A percentile compares a stretch with the other conserved stretches of the same genome.
Conservation (phyloP, 1,140 invertebrate genomes). For the Tetranychus cinnabarinus region DNA sequence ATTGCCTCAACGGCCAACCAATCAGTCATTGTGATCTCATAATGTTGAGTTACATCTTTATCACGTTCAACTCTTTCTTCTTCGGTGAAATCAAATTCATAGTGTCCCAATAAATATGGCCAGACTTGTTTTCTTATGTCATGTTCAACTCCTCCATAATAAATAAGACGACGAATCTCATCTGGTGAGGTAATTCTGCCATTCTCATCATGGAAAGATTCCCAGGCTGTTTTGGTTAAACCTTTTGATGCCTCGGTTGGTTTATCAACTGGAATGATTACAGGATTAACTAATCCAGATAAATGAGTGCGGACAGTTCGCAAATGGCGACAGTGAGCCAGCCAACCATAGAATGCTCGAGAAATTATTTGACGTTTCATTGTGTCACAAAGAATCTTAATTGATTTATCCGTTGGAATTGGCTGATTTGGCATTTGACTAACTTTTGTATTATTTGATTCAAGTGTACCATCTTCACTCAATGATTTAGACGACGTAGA, state of each 20-base stretch:
- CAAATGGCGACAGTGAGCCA: slow-evolving; percentile 73
- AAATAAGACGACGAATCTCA: slow-evolving; percentile 56
- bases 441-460: neutral
- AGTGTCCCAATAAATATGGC: slow-evolving; percentile 72
- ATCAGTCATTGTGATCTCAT: slow-evolving; percentile 74
- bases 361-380: slow-evolving; percentile 86
- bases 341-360: slow-evolving; percentile 83
- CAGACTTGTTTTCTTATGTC: slow-evolving; percentile 57
- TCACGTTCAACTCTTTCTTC: slow-evolving; percentile 43
- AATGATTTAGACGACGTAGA: slow-evolving; percentile 13
- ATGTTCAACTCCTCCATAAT: slow-evolving; percentile 59
- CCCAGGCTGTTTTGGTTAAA: slow-evolving; percentile 42
- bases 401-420: slow-evolving; percentile 18
- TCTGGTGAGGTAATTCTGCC: slow-evolving; percentile 28
- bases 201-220: slow-evolving; percentile 21
- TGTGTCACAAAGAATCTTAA: slow-evolving; percentile 59
- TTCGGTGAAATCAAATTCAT: slow-evolving; percentile 45
- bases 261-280: slow-evolving; percentile 16
- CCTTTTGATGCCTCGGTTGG: slow-evolving; percentile 24
- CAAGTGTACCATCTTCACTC: neutral
- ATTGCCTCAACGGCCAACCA: slow-evolving; percentile 83
- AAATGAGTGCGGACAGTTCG: slow-evolving; percentile 73
- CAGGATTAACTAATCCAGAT: slow-evolving; percentile 49
- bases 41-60: slow-evolving; percentile 36
- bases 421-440: neutral